Evolutionary conservation across 2,113 vertebrate genomes (phyloP).

Genomic region (Hepsetus odoe): DNA sequence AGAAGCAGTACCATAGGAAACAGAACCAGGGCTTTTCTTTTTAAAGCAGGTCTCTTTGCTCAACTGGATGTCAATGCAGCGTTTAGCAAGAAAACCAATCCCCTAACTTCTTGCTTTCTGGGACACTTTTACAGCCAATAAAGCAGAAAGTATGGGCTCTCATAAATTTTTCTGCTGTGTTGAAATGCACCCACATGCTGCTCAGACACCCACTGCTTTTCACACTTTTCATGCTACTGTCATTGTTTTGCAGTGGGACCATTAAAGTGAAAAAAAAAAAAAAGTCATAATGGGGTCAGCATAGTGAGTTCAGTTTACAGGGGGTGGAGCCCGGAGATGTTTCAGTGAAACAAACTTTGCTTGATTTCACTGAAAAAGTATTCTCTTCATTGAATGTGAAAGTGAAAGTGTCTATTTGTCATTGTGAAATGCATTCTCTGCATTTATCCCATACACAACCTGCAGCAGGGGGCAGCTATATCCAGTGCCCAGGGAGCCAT

Average conservation of each 20-base stretch:
- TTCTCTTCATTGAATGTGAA: neutral
- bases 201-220: conserved; percentile 23
- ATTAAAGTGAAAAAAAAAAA: conserved; percentile 22
- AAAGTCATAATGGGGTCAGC: conserved; percentile 33
- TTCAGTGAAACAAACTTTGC: neutral
- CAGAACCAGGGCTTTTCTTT: neutral
- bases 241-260: conserved; percentile 4
- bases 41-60: conserved; percentile 34
- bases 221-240: conserved; percentile 22
- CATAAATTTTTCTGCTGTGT: conserved; percentile 41
- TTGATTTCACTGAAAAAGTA: neutral
- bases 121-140: conserved; percentile 44
- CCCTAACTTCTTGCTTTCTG: conserved; percentile 28
- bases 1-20: neutral
- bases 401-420: too few relatives aligned
- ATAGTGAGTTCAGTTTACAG: neutral
- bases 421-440: too few relatives aligned
- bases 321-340: neutral
- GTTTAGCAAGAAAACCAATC: conserved; percentile 9
- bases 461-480: too few relatives aligned
- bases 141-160: conserved; percentile 37
- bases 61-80: conserved; percentile 38
- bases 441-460: too few relatives aligned
- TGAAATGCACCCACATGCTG: conserved; percentile 24
- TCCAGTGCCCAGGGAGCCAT: too few relatives aligned